Base-by-base conservation (phyloP, 1,140 invertebrate species). In the Nephotettix cincticeps region DNA sequence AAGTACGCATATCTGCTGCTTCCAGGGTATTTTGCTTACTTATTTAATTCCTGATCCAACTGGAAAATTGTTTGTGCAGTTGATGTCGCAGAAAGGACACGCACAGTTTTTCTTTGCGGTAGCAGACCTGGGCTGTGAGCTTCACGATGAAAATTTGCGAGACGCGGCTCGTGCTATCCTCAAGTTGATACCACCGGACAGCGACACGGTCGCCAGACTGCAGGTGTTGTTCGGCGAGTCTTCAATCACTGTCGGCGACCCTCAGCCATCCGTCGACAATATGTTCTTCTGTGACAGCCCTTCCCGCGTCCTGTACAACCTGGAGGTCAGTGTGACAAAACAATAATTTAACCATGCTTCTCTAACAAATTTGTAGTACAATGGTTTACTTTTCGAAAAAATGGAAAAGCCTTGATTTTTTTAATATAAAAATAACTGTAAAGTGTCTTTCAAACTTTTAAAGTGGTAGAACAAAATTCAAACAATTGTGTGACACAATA, bases 21-120 rank as follows among this genome's bases (percentile, higher is more conserved):
- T n/a, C n/a, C n/a, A n/a, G n/a, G n/a, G n/a, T n/a, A n/a, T n/a
- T n/a, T n/a, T n/a, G n/a, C n/a, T n/a, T n/a, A n/a, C n/a, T n/a
- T n/a, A n/a, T n/a, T n/a, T n/a, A n/a, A n/a, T n/a, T n/a, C n/a
- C 21, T 63, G 77, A 81, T 68, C 76, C 80, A 82, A 75, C 86
- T 27, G 84, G 86, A 76, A 82, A 69, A n/a, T n/a, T n/a, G n/a
- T n/a, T 36, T 36, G 32, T 67, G 71, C 75, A 90, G 88, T 81
- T 91, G 19, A 89, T 92, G 84, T 91, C 95, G 0, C 89, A 92
- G 79, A 89, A 92, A 72, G 84, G 89, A 47, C 87, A 90, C 73
- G 87, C 91, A 43, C 89, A 90, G 75, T 98, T 98, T 81, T 90
- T 98, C 76, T 91, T 97, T 80, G 92, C 96, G 83, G 82, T 98